Evolutionary conservation across 2,113 vertebrate species (phyloP), one percentile per base, ranked within the genome.

Genomic region (Malaclemys terrapin): DNA sequence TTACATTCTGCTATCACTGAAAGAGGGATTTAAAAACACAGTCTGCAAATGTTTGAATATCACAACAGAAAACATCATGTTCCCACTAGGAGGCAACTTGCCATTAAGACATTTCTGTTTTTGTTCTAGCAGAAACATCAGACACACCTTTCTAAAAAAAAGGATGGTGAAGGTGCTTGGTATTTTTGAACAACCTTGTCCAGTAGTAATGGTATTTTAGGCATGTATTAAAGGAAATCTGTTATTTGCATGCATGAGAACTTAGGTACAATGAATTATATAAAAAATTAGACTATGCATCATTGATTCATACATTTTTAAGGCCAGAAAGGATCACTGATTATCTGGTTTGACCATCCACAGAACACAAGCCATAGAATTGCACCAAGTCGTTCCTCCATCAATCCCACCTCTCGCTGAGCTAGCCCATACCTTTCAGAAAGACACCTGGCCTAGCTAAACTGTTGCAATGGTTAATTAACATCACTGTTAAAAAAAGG

Each of bases 21-120:
- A 6, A 86, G 25, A 95, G 6, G 38, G 83, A 96, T 96, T 96
- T 95, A 91, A 96, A 97, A 89, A 75, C 82, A 72, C 78, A 80
- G 53, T 87, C 80, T 95, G 84, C 79, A 91, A 94, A 85, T 92
- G 24, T 91, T 96, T 94, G 42, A 91, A 31, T 96, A 88, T 10
- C 54, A 75, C 75, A 96, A 93, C 8, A 85, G 83, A 81, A 92
- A 91, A 93, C 84, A 93, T 65, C 11, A 78, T 83, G 54, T 69
- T 79, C 84, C 56, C 53, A 83, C 82, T 5, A 9, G 17, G 38
- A 90, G 65, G 19, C 53, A 87, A 95, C 57, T 69, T 76, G 47
- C 49, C 91, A 59, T 5, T 89, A 88, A 94, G 1, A 3, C 25
- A 84, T 91, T 85, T 72, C 57, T 87, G 22, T 79, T 95, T 95